Conservation (phyloP, 2,113 vertebrate genomes). For the Egretta garzetta region DNA sequence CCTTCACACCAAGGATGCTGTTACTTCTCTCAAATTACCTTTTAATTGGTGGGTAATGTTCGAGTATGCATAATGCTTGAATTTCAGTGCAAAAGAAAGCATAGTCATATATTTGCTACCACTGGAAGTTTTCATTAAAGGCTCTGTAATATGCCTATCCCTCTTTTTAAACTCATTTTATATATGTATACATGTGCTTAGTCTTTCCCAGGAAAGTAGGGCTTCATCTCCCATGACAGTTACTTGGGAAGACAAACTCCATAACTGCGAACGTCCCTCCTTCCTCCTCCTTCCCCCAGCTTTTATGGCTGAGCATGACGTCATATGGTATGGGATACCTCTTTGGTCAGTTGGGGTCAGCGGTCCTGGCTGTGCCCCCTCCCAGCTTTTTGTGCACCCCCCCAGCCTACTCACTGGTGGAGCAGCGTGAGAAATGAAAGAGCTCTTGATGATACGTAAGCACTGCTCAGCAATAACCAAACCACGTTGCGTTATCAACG, state of each 20-base stretch:
- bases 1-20: not conserved
- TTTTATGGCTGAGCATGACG: not conserved
- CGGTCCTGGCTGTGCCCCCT: not conserved
- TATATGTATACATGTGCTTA: not conserved
- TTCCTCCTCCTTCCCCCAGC: not conserved
- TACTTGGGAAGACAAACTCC: not conserved
- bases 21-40: not conserved
- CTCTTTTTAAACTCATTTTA: not conserved
- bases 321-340: fast-evolving
- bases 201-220: not conserved
- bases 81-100: not conserved
- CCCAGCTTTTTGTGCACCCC: not conserved
- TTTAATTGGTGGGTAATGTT: not conserved
- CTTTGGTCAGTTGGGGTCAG: not conserved
- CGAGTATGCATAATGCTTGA: not conserved
- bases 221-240: not conserved
- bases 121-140: not conserved
- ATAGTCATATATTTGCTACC: not conserved
- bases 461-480: not conserved
- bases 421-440: not conserved
- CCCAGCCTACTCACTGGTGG: not conserved
- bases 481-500: not conserved
- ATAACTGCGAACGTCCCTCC: fast-evolving
- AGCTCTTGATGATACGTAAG: not conserved
- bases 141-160: not conserved